Conservation (phyloP, 2,113 vertebrate genomes). For the Ochotona curzoniae region DNA sequence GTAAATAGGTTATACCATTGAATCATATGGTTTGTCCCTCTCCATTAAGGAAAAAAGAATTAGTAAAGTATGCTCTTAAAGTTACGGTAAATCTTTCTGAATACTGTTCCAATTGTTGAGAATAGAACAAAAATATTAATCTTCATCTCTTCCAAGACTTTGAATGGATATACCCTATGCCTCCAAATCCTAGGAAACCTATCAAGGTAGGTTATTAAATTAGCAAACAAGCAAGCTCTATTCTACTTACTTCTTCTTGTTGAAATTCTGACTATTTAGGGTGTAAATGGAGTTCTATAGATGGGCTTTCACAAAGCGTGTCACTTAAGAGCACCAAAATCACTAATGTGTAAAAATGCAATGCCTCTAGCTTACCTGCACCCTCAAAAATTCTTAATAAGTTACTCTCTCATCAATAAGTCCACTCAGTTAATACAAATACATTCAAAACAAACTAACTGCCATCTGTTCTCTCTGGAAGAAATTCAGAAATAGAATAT, state of each 20-base stretch:
- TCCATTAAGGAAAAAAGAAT: neutral
- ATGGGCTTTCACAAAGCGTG: neutral
- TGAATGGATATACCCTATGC: neutral
- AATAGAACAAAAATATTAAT: neutral
- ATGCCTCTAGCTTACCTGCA: neutral
- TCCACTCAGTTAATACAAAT: neutral
- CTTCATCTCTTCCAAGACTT: neutral
- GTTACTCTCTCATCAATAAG: neutral
- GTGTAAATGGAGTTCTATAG: neutral
- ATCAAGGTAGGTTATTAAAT: neutral
- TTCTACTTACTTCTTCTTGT: neutral
- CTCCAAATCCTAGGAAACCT: neutral
- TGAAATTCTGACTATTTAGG: neutral
- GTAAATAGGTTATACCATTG: too few relatives aligned
- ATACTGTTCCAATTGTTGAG: neutral
- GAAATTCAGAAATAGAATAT: constrained; percentile 38
- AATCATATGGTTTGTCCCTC: too few relatives aligned
- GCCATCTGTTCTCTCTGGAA: neutral
- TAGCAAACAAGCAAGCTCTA: neutral
- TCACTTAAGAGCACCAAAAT: neutral
- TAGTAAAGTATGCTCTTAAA: neutral
- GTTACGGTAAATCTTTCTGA: neutral
- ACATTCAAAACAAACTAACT: constrained; percentile 50
- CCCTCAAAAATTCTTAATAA: neutral
- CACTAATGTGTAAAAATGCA: neutral